Conservation (phyloP, 1,140 invertebrate species). For the Cotesia glomerata region DNA sequence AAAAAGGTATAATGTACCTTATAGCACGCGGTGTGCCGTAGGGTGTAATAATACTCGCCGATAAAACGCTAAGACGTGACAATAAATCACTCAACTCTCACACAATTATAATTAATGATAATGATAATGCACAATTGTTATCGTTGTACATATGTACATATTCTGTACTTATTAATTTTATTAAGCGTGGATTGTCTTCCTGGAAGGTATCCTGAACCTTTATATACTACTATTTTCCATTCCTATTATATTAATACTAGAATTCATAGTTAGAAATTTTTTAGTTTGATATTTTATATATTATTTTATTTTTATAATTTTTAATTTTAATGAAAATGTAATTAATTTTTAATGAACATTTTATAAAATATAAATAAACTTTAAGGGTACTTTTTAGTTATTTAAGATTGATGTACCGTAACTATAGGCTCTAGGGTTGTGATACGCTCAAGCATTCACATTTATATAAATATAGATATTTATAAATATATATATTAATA, state of each 20-base stretch:
- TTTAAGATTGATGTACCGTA: constrained; percentile 34
- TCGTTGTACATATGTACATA: constrained; percentile 65
- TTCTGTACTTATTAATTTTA: constrained; percentile 63
- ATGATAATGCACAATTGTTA: constrained; percentile 50
- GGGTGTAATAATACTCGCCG: constrained; percentile 3
- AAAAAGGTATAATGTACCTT: constrained; percentile 12
- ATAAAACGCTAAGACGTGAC: constrained; percentile 41
- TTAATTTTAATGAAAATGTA: too few species aligned
- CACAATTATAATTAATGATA: constrained; percentile 49
- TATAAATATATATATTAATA: constrained; percentile 21
- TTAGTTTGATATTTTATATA: too few species aligned
- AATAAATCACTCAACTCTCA: constrained; percentile 46
- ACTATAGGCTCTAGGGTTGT: constrained; percentile 43
- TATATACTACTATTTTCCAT: neutral
- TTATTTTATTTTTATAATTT: too few species aligned
- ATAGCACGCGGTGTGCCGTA: constrained; percentile 10
- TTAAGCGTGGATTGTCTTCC: constrained; percentile 53
- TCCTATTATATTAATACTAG: neutral
- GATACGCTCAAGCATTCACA: constrained; percentile 42
- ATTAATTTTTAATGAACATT: neutral
- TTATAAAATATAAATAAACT: neutral
- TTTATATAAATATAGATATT: constrained; percentile 10
- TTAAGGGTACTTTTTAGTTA: neutral
- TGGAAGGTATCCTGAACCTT: constrained; percentile 12
- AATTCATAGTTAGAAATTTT: too few species aligned